Evolutionary conservation across 2,797 vertebrate species (phyloP).

Genomic region (Neosilurus hyrtlii): DNA sequence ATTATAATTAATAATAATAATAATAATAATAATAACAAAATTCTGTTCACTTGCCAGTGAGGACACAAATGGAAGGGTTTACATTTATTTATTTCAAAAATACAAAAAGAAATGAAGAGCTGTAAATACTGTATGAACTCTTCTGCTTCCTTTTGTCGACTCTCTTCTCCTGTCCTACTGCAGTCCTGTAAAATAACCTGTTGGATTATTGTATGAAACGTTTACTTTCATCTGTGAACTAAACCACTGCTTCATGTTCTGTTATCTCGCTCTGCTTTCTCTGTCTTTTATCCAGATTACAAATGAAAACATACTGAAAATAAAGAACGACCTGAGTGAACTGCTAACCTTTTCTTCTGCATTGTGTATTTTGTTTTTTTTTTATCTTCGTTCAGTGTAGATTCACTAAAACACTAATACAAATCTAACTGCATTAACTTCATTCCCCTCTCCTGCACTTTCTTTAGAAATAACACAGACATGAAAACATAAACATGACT

Average conservation of each 20-base stretch:
- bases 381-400: not conserved
- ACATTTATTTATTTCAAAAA: not conserved
- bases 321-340: slow-evolving; percentile 77
- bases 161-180: slow-evolving; percentile 65
- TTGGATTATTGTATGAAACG: slow-evolving; percentile 68
- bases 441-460: too few relatives aligned
- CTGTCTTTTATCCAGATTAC: slow-evolving; percentile 70
- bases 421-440: slow-evolving; percentile 25
- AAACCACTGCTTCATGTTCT: slow-evolving; percentile 65
- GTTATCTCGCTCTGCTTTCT: slow-evolving; percentile 65
- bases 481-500: not conserved
- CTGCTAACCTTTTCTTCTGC: slow-evolving; percentile 65
- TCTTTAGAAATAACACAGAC: not conserved
- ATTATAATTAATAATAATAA: too few relatives aligned
- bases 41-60: not conserved
- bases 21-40: not conserved
- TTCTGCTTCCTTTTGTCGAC: slow-evolving; percentile 68
- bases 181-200: slow-evolving; percentile 56
- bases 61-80: not conserved
- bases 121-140: slow-evolving; percentile 72
- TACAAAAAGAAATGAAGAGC: slow-evolving; percentile 27
- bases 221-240: slow-evolving; percentile 70
- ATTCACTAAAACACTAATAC: not conserved
- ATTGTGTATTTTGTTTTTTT: slow-evolving; percentile 54
- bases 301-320: slow-evolving; percentile 64